Conservation (phyloP, 2,888 invertebrate genomes). For the Cacoxenus indagator region DNA sequence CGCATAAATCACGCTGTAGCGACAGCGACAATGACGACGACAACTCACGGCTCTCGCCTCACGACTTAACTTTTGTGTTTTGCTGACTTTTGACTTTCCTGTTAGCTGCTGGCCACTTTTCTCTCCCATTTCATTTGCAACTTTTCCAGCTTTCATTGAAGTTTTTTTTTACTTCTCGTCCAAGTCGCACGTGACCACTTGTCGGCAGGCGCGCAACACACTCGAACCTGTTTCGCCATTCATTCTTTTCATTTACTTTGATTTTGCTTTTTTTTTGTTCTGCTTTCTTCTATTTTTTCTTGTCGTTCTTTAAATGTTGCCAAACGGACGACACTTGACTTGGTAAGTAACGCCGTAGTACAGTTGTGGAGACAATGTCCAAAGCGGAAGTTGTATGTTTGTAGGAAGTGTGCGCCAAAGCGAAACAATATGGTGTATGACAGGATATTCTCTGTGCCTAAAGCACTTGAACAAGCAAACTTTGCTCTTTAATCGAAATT, state of each 20-base stretch:
- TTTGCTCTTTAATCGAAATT: conserved; percentile 18
- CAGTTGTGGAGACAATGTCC: not conserved
- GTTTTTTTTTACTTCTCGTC: no score
- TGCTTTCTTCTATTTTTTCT: not conserved
- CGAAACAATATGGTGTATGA: not conserved
- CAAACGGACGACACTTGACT: conserved; percentile 18
- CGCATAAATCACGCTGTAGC: conserved; percentile 10
- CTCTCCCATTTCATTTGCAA: not conserved
- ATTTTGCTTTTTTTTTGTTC: not conserved
- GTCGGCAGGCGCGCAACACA: no score
- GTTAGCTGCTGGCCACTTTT: not conserved
- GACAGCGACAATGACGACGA: no score
- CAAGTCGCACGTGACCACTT: conserved; percentile 50
- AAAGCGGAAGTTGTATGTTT: not conserved
- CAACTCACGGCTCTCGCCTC: no score
- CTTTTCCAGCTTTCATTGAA: conserved; percentile 31
- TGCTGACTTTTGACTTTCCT: conserved; percentile 18
- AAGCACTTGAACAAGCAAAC: conserved; percentile 31
- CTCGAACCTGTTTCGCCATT: conserved; percentile 2
- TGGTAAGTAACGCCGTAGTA: not conserved
- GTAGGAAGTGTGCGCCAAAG: not conserved
- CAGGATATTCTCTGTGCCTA: no score
- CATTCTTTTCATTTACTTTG: no score
- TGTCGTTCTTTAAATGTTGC: conserved; percentile 1
- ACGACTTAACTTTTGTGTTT: not conserved